Conservation (phyloP, 2,888 invertebrate genomes). For the Agrochola litura region DNA sequence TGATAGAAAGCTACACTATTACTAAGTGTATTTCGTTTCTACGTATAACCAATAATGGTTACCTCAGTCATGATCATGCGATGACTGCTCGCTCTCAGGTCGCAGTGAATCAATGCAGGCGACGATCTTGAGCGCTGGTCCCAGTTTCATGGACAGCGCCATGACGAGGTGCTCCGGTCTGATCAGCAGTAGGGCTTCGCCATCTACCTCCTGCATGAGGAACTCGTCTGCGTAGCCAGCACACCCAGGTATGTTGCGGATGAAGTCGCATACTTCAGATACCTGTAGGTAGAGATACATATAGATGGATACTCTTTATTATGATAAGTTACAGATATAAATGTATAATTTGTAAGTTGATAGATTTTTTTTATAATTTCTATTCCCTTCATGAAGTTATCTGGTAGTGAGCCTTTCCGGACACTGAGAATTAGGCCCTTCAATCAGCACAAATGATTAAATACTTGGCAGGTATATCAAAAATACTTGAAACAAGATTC, state of each 20-base stretch:
- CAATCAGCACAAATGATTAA: background rate
- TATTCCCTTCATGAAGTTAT: background rate
- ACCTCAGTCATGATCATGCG: slow-evolving; percentile 83
- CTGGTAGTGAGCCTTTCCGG: background rate
- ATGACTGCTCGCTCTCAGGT: slow-evolving; percentile 89
- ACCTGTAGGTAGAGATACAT: slow-evolving; percentile 90
- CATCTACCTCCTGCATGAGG: slow-evolving; percentile 98
- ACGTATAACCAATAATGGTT: slow-evolving; percentile 5
- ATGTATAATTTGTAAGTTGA: background rate
- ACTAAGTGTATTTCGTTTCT: background rate
- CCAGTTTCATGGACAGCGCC: slow-evolving; percentile 98
- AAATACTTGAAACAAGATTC: background rate
- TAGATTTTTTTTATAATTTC: background rate
- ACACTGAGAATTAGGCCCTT: background rate
- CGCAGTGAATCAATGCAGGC: slow-evolving; percentile 96
- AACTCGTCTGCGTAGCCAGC: slow-evolving; percentile 98
- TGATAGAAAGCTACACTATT: background rate
- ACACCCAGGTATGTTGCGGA: slow-evolving; percentile 97
- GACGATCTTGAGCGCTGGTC: slow-evolving; percentile 98
- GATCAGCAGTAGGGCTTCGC: slow-evolving; percentile 97
- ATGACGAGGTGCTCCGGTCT: slow-evolving; percentile 98
- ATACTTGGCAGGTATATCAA: background rate
- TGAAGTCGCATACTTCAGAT: slow-evolving; percentile 96
- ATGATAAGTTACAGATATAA: background rate
- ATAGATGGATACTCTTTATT: background rate